Evolutionary conservation across 2,113 vertebrate species (phyloP), one percentile per base, ranked within the genome.

Genomic region (Oxygymnocypris stewartii): DNA sequence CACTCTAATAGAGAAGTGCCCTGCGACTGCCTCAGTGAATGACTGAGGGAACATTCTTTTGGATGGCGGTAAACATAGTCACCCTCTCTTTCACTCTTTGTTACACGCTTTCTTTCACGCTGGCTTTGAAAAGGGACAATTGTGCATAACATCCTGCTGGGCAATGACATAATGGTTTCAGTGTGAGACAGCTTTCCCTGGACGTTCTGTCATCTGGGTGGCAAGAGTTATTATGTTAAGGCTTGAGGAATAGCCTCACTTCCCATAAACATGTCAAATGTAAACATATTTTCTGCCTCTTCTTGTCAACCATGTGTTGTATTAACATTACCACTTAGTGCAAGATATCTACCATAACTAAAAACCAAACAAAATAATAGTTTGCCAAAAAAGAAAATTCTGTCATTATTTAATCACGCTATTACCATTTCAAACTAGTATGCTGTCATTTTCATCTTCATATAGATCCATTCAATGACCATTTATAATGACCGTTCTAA

Each of bases 81-180:
- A 25, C 81, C 76, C 81, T 59, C 54, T 75, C 65, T 80, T 35
- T 65, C 74, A 69, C 44, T 44, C 85, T 86, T 85, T 82, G 18
- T 85, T 85, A 6, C 8, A 37, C 28, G 40, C 54, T 80, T 69
- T 84, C 76, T 82, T 85, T 86, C 57, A 71, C 40, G 44, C 31
- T 67, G 40, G 61, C 47, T 71, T 25, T 79, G 76, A 49, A 89
- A 78, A 85, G 74, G 63, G 25, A 71, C 85, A 59, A 88, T 77
- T 85, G 59, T 79, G 65, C 35, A 28, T 67, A 47, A 84, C 84
- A 76, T 89, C 86, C 88, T 87, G 88, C 84, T 79, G 77, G 69
- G n/a, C 13, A 23, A 40, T 59, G 67, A 78, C 51, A 74, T 74
- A 87, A 80, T 74, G 81, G 79, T 49, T 69, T 63, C 23, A 82